phyloP scores from a whole-genome alignment of 2,888 invertebrate genomes.

The Drosophila mercatorum region DNA sequence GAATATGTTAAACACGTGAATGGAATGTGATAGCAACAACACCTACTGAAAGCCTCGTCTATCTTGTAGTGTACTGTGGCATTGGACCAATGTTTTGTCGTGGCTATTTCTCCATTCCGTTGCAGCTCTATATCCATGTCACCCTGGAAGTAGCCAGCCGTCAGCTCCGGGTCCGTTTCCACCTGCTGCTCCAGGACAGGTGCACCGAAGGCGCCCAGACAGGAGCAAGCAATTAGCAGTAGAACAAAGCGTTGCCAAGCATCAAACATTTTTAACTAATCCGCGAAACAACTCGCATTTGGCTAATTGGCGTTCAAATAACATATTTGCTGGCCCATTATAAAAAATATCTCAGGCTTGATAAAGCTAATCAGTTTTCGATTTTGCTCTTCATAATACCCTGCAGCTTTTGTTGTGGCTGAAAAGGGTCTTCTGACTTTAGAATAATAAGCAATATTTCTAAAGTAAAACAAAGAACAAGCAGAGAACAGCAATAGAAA shows the following conservation, averaged over 20 bases:
- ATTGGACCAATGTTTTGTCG: slow-evolving; percentile 87
- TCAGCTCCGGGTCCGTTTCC: slow-evolving; percentile 88
- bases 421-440: neutral
- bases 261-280: slow-evolving; percentile 51
- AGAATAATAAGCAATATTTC: too few relatives aligned
- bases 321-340: slow-evolving; percentile 16
- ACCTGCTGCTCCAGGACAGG: neutral
- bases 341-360: neutral
- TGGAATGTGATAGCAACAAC: too few relatives aligned
- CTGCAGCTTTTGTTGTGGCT: neutral
- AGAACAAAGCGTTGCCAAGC: slow-evolving; percentile 23
- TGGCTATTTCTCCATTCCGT: slow-evolving; percentile 87
- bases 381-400: neutral
- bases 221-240: slow-evolving; percentile 18
- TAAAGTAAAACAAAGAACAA: neutral
- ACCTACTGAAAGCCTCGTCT: slow-evolving; percentile 58
- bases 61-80: slow-evolving; percentile 88
- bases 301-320: slow-evolving; percentile 6
- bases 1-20: neutral
- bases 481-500: too few relatives aligned
- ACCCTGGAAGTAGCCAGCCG: slow-evolving; percentile 90
- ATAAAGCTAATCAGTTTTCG: slow-evolving; percentile 3
- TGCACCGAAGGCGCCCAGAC: slow-evolving; percentile 15
- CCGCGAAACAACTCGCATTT: neutral
- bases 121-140: slow-evolving; percentile 88